Conservation (phyloP, 2,797 vertebrate species). For the Antennarius maculatus region DNA sequence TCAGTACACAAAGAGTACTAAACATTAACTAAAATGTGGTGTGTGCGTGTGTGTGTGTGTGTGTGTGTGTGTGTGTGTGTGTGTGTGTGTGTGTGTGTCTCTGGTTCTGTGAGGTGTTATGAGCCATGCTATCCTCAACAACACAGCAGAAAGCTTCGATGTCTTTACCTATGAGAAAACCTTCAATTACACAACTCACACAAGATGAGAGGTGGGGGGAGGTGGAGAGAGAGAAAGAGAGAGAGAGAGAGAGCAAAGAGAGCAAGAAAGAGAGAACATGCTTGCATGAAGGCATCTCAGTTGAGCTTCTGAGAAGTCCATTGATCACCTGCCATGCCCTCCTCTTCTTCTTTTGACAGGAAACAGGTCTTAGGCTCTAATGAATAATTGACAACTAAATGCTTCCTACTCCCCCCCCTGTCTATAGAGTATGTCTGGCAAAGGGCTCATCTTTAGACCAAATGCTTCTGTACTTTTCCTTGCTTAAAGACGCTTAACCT, state of each 20-base stretch:
- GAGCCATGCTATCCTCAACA: conserved; percentile 33
- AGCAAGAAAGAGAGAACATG: neutral
- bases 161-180: conserved; percentile 43
- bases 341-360: conserved; percentile 49
- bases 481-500: neutral
- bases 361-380: conserved; percentile 61
- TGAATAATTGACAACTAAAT: conserved; percentile 78
- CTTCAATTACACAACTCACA: conserved; percentile 36
- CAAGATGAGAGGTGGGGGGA: conserved; percentile 16
- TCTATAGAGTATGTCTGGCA: conserved; percentile 18
- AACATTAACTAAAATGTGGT: too few relatives aligned
- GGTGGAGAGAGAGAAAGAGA: neutral
- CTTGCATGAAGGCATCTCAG: conserved; percentile 48
- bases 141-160: conserved; percentile 41
- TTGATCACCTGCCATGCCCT: conserved; percentile 71
- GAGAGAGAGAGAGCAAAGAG: neutral
- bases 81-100: conserved; percentile 4
- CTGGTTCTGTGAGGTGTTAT: conserved; percentile 3
- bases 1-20: neutral
- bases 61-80: too few relatives aligned
- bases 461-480: neutral
- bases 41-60: too few relatives aligned
- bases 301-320: conserved; percentile 72
- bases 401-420: conserved; percentile 46
- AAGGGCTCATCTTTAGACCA: conserved; percentile 11